phyloP scores from a whole-genome alignment of 2,797 vertebrate genomes.

The Bovichtus variegatus region DNA sequence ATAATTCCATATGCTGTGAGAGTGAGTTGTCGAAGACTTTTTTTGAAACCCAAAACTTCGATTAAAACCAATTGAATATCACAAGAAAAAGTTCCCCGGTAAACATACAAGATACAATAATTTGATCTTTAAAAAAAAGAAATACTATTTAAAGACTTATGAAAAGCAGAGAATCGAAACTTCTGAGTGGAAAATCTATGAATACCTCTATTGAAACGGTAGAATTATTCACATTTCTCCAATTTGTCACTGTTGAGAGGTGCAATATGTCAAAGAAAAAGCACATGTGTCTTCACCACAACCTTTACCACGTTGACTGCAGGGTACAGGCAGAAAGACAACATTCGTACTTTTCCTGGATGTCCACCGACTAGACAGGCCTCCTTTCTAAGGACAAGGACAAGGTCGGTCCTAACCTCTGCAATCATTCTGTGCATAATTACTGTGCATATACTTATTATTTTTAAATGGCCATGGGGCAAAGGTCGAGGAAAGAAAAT shows the following conservation, averaged over 20 bases:
- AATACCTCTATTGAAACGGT: neutral
- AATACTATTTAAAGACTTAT: no score
- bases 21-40: neutral
- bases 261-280: neutral
- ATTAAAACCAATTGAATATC: neutral
- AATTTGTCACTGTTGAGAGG: neutral
- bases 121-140: no score
- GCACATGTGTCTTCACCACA: neutral
- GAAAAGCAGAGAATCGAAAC: no score
- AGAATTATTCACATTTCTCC: neutral
- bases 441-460: constrained; percentile 32
- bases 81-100: neutral
- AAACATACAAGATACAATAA: neutral
- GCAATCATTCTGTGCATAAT: constrained; percentile 58
- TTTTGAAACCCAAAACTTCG: neutral
- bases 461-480: constrained; percentile 37
- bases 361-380: constrained; percentile 11
- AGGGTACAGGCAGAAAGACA: constrained; percentile 5
- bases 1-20: neutral
- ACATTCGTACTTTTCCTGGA: constrained; percentile 19
- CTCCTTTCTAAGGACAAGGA: constrained; percentile 24
- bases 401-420: constrained; percentile 44
- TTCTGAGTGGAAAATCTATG: no score
- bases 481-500: constrained; percentile 6
- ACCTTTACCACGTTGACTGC: neutral